These are phyloP conservation scores for Caradrina clavipalpis DNA, from an alignment of 2,888 invertebrate species.

Conservation along the genomic window DNA sequence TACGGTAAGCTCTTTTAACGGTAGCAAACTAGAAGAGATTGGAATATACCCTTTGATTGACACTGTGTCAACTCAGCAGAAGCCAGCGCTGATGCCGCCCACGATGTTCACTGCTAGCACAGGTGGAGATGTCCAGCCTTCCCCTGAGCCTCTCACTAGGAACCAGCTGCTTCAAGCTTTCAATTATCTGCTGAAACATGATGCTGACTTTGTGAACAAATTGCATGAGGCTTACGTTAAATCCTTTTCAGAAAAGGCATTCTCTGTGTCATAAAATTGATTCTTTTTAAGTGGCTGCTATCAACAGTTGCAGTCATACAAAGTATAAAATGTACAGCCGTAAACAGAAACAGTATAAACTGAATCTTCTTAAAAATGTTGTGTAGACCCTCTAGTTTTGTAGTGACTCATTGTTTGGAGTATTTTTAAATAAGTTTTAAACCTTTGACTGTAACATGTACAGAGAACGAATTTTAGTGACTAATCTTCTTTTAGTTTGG, in stretches of 20 bases:
- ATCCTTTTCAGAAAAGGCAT: slow-evolving; percentile 93
- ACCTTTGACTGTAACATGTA: slow-evolving; percentile 86
- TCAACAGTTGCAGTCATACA: slow-evolving; percentile 69
- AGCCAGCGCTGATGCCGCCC: slow-evolving; percentile 96
- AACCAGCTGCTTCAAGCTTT: slow-evolving; percentile 97
- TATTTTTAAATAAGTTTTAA: slow-evolving; percentile 90
- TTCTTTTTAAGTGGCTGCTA: slow-evolving; percentile 74
- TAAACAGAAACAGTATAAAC: slow-evolving; percentile 74
- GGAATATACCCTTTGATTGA: slow-evolving; percentile 80
- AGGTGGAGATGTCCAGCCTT: slow-evolving; percentile 82
- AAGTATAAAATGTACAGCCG: slow-evolving; percentile 84
- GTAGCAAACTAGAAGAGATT: slow-evolving; percentile 80
- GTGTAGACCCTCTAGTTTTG: slow-evolving; percentile 85
- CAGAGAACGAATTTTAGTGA: slow-evolving; percentile 87
- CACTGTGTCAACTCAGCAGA: slow-evolving; percentile 87
- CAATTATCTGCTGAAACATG: slow-evolving; percentile 96
- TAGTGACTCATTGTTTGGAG: slow-evolving; percentile 85
- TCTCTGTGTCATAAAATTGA: slow-evolving; percentile 87
- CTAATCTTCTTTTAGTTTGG: slow-evolving; percentile 72
- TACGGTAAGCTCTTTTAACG: slow-evolving; percentile 79
- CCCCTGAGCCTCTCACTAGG: slow-evolving; percentile 95
- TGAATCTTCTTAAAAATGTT: slow-evolving; percentile 83
- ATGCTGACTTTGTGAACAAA: slow-evolving; percentile 96
- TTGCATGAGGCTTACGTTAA: slow-evolving; percentile 98
- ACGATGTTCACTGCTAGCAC: slow-evolving; percentile 95